Evolutionary conservation across 2,888 invertebrate species (phyloP).

Genomic region (Papilio demoleus): DNA sequence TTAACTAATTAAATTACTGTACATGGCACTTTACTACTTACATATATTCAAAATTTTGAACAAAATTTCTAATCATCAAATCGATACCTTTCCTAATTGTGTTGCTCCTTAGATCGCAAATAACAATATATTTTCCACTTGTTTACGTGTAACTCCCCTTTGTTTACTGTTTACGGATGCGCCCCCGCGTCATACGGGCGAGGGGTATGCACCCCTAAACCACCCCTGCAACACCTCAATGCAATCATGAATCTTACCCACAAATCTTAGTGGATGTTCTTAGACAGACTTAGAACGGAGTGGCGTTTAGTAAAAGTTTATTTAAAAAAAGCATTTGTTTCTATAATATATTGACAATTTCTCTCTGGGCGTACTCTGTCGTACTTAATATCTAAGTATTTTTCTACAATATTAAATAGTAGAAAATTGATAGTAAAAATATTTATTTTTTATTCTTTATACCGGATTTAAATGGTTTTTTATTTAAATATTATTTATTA

Average conservation of each 20-base stretch:
- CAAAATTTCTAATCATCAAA: slow-evolving; percentile 20
- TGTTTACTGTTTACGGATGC: slow-evolving; percentile 54
- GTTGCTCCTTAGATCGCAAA: slow-evolving; percentile 49
- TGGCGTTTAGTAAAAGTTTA: background rate
- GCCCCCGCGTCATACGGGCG: slow-evolving; percentile 39
- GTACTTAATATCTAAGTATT: no score
- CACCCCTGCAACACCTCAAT: slow-evolving; percentile 43
- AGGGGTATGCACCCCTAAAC: slow-evolving; percentile 35
- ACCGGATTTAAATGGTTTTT: no score
- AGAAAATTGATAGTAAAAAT: no score
- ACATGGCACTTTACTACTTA: background rate
- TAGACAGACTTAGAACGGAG: slow-evolving; percentile 5
- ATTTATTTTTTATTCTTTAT: no score
- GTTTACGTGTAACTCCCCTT: slow-evolving; percentile 53
- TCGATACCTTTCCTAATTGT: slow-evolving; percentile 30
- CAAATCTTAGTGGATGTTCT: slow-evolving; percentile 35
- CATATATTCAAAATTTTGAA: no score
- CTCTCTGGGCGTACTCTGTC: no score
- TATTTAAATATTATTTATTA: no score
- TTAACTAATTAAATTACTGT: no score
- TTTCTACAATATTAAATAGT: no score
- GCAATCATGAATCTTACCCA: slow-evolving; percentile 41
- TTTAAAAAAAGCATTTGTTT: no score
- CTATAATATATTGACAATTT: no score
- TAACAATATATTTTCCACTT: slow-evolving; percentile 49